Conservation (phyloP, 2,797 vertebrate species). For the Anguilla marmorata region DNA sequence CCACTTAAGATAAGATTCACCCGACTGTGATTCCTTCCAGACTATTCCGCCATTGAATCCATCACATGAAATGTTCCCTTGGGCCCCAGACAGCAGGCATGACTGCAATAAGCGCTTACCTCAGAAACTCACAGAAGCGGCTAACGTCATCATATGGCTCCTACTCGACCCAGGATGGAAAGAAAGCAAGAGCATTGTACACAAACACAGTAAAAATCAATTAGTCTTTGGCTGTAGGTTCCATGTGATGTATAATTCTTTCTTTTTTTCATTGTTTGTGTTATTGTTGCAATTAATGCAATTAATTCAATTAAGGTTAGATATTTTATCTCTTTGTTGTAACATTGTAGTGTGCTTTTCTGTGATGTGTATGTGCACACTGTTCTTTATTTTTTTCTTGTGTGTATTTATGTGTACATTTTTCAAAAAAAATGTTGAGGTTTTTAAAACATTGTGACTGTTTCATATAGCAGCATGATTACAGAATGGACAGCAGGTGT, state of each 20-base stretch:
- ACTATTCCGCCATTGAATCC: background rate
- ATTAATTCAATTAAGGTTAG: no score
- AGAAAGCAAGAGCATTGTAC: background rate
- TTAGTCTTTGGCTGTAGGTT: background rate
- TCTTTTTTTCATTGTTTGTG: background rate
- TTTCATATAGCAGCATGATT: no score
- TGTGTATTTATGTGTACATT: no score
- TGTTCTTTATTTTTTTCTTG: no score
- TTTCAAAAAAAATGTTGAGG: no score
- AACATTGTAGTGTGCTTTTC: no score
- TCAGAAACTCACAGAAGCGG: background rate
- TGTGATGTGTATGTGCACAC: no score
- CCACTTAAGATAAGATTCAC: slow-evolving; percentile 8
- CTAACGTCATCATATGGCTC: background rate
- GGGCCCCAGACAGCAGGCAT: background rate
- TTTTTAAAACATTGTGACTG: no score
- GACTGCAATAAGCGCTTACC: background rate
- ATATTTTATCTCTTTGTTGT: no score
- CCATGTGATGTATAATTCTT: background rate
- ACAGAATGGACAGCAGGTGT: background rate
- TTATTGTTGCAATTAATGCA: background rate
- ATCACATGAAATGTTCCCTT: background rate
- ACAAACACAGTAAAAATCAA: background rate
- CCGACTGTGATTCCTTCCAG: background rate
- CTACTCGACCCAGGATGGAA: background rate